These are phyloP conservation scores for Dinomys branickii DNA, from an alignment of 2,113 vertebrate genomes.

Conservation along the genomic window DNA sequence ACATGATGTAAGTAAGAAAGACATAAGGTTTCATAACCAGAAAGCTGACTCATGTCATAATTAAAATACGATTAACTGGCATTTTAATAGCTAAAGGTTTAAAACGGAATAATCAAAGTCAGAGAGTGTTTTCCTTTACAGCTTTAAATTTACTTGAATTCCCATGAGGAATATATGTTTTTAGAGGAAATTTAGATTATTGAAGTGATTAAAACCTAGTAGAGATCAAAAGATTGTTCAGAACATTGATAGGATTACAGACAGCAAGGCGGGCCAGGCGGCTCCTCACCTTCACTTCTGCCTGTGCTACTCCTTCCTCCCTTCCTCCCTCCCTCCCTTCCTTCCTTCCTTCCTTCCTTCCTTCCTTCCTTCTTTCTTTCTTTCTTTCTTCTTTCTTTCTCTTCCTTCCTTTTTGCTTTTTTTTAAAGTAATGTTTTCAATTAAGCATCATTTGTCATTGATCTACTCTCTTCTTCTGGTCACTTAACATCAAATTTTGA, in stretches of 20 bases:
- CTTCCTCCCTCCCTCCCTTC: too few species aligned
- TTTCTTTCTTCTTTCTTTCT: too few species aligned
- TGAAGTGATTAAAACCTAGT: background rate
- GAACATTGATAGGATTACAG: background rate
- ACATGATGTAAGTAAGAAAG: background rate
- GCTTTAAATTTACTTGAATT: background rate
- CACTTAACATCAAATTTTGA: background rate
- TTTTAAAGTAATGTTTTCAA: background rate
- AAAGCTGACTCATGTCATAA: slow-evolving; percentile 26
- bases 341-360: too few species aligned
- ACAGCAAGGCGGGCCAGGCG: too few species aligned
- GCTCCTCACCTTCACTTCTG: background rate
- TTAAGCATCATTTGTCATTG: background rate
- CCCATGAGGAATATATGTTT: background rate
- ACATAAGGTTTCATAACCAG: background rate
- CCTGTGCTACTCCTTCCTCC: background rate
- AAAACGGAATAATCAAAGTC: background rate
- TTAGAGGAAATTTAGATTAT: slow-evolving; percentile 12
- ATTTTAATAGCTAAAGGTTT: slow-evolving; percentile 35
- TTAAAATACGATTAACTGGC: slow-evolving; percentile 35
- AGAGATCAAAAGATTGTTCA: background rate
- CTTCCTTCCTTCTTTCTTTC: too few species aligned
- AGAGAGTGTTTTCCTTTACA: background rate
- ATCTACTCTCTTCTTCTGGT: background rate
- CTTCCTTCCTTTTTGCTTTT: background rate